Evolutionary conservation across 2,888 invertebrate species (phyloP).

Genomic region (Agapostemon virescens): DNA sequence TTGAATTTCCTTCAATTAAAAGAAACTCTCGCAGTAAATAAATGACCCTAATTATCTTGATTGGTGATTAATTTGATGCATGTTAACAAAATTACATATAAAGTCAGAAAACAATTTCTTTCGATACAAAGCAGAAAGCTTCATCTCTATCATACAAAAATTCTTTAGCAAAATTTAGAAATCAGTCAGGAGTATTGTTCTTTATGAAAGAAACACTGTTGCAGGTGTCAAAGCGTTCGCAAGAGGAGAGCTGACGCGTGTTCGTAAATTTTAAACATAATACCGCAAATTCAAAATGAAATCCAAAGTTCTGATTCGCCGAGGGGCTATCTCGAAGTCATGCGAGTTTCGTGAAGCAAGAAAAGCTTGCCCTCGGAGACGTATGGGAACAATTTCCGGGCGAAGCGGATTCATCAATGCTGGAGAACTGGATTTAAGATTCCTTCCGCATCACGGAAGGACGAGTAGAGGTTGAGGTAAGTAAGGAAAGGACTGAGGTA

Average conservation of each 20-base stretch:
- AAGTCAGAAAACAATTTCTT: not conserved
- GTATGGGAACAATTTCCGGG: conserved; percentile 75
- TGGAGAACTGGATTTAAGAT: conserved; percentile 73
- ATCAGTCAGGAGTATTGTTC: not conserved
- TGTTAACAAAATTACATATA: not conserved
- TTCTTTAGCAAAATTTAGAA: not conserved
- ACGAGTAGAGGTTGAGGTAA: conserved; percentile 53
- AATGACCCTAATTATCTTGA: no score
- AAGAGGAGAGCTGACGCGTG: not conserved
- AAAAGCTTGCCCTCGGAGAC: conserved; percentile 68
- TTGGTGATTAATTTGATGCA: no score
- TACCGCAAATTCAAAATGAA: conserved; percentile 45
- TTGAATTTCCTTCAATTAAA: not conserved
- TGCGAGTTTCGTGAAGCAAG: conserved; percentile 56
- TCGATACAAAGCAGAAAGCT: not conserved
- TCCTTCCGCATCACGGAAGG: conserved; percentile 64
- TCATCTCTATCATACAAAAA: not conserved
- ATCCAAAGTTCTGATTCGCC: conserved; percentile 55
- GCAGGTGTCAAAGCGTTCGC: not conserved
- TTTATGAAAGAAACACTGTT: not conserved
- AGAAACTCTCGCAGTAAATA: no score
- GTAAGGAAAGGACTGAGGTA: conserved; percentile 50
- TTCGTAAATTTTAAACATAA: conserved; percentile 52
- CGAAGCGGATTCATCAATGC: conserved; percentile 76
- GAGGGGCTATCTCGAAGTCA: conserved; percentile 43